A percentile compares a stretch with the other conserved stretches of the same genome.
These are phyloP conservation scores for Drosophila paramelanica DNA, from an alignment of 2,888 invertebrate species.

Conservation along the genomic window DNA sequence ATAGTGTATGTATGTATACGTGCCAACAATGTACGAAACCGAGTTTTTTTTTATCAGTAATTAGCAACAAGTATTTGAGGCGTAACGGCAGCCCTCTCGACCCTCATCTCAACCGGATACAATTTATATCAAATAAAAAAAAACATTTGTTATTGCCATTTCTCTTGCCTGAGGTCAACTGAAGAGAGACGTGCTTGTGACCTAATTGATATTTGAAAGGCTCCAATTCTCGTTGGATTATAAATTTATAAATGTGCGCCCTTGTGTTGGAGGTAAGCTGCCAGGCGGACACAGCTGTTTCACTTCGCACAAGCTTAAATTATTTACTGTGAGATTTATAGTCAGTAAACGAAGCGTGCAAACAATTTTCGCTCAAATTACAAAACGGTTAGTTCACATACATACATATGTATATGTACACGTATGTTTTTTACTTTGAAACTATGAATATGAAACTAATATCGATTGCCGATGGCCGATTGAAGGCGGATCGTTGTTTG, in stretches of 20 bases:
- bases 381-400: slow-evolving; percentile 3
- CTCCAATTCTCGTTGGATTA: slow-evolving; percentile 21
- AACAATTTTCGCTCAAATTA: slow-evolving; percentile 47
- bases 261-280: slow-evolving; percentile 7
- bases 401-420: not conserved
- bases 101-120: not conserved
- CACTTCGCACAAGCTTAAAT: slow-evolving; percentile 49
- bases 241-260: slow-evolving; percentile 11
- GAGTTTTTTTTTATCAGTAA: slow-evolving; percentile 49
- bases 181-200: not conserved
- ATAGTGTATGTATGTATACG: not conserved
- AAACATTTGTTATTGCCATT: not conserved
- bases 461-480: slow-evolving; percentile 8
- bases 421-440: not conserved
- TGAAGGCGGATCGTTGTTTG: slow-evolving; percentile 3
- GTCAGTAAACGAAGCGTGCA: slow-evolving; percentile 23
- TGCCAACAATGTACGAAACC: slow-evolving; percentile 18
- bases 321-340: slow-evolving; percentile 46
- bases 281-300: slow-evolving; percentile 37
- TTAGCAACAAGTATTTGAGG: slow-evolving; percentile 47
- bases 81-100: not conserved
- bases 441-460: slow-evolving; percentile 6
- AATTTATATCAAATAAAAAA: slow-evolving; percentile 17
- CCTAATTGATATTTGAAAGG: not conserved
- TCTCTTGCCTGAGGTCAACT: slow-evolving; percentile 16